Percentiles rank a stretch among this genome's conserved stretches.
Evolutionary conservation across 2,888 invertebrate species (phyloP).

Genomic region (Macrostomum cliftonense): DNA sequence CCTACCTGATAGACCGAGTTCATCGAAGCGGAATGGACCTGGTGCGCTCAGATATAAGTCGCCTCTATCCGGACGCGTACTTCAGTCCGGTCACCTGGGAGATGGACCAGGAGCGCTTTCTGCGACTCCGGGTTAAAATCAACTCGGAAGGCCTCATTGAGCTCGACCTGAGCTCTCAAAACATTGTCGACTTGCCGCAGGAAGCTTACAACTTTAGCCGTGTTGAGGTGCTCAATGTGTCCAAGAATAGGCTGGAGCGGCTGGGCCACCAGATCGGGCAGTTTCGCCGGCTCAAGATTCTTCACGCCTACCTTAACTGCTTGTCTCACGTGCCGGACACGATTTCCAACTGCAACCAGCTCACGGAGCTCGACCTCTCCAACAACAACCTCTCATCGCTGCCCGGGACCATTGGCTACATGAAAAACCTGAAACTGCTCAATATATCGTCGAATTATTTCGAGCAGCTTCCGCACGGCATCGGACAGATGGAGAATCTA

Average conservation of each 20-base stretch:
- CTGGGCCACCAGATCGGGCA: constrained; percentile 9
- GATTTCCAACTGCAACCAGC: constrained; percentile 23
- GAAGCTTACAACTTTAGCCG: constrained; percentile 21
- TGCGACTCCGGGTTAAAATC: not conserved
- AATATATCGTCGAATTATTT: constrained; percentile 18
- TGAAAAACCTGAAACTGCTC: not conserved
- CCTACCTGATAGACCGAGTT: no score
- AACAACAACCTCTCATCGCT: constrained; percentile 19
- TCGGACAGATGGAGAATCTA: constrained; percentile 22
- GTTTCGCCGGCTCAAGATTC: constrained; percentile 3
- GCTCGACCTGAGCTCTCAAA: constrained; percentile 20
- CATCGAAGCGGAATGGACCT: no score
- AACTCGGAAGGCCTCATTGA: constrained; percentile 16
- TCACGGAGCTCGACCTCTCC: constrained; percentile 20
- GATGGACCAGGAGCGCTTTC: not conserved
- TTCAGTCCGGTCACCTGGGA: not conserved
- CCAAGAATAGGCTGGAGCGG: constrained; percentile 11
- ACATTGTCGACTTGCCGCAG: constrained; percentile 18
- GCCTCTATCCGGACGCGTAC: no score
- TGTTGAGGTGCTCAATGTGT: constrained; percentile 22
- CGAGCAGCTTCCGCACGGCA: constrained; percentile 25
- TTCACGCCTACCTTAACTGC: constrained; percentile 17
- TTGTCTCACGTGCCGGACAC: constrained; percentile 24
- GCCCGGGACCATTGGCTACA: constrained; percentile 13
- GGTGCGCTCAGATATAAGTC: no score